Conservation (phyloP, 2,113 vertebrate species). For the Ictidomys tridecemlineatus region DNA sequence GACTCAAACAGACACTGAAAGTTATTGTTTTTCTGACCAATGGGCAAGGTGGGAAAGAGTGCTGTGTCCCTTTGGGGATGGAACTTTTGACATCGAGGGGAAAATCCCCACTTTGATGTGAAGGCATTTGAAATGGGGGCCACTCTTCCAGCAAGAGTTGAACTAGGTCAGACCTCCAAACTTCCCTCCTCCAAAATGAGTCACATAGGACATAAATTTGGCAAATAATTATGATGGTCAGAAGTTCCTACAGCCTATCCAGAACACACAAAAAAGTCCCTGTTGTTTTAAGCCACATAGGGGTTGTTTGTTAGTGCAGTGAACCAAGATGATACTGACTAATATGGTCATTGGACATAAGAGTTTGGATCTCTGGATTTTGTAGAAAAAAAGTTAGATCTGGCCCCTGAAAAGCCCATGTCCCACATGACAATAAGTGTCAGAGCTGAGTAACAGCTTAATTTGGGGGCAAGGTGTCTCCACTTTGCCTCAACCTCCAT, state of each 20-base stretch:
- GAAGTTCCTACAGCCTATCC: neutral
- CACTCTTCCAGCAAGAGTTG: neutral
- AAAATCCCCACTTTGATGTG: neutral
- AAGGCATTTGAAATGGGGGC: neutral
- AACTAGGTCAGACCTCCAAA: neutral
- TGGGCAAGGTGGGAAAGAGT: neutral
- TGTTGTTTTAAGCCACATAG: neutral
- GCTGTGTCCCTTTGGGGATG: accelerated
- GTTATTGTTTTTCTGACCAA: neutral
- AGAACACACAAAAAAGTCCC: neutral
- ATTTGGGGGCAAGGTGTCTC: neutral
- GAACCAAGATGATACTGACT: neutral
- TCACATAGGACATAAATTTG: neutral
- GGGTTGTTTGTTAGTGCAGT: neutral
- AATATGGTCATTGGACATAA: neutral
- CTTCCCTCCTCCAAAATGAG: neutral
- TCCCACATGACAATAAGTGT: neutral
- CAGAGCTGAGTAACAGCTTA: neutral
- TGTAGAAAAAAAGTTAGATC: neutral
- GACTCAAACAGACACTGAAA: neutral
- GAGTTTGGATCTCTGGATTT: neutral
- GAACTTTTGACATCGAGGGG: neutral
- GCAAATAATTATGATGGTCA: neutral
- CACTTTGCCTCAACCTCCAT: neutral
- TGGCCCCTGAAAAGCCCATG: neutral